Percentiles rank a stretch among this genome's conserved stretches.
Conservation (phyloP, 2,888 invertebrate species). For the Polylopha cassiicola region DNA sequence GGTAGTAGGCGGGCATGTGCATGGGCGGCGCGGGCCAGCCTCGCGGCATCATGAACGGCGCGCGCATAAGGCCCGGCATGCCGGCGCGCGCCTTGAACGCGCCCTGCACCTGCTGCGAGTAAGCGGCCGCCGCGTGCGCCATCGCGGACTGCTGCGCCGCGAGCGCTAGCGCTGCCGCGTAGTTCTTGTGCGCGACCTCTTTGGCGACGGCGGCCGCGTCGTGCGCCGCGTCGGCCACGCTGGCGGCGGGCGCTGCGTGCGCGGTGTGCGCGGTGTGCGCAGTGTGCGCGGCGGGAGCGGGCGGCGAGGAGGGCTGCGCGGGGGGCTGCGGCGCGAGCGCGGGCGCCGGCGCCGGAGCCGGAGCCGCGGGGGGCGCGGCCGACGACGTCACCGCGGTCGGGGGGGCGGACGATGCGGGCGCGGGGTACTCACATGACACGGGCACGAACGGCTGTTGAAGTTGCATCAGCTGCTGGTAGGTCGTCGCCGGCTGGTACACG, state of each 20-base stretch:
- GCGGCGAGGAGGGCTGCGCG: slow-evolving; percentile 70
- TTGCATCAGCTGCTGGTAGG: slow-evolving; percentile 97
- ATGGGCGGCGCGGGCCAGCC: slow-evolving; percentile 68
- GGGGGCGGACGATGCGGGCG: slow-evolving; percentile 81
- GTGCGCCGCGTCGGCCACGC: slow-evolving; percentile 44
- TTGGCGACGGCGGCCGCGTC: slow-evolving; percentile 85
- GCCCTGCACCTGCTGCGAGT: slow-evolving; percentile 72
- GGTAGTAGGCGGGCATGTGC: slow-evolving; percentile 70
- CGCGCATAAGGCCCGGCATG: slow-evolving; percentile 64
- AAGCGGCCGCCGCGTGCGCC: slow-evolving; percentile 66
- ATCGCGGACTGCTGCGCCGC: slow-evolving; percentile 68
- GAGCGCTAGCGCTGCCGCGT: slow-evolving; percentile 81
- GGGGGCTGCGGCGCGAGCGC: slow-evolving; percentile 38
- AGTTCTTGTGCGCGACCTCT: slow-evolving; percentile 89
- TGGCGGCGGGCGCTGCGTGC: slow-evolving; percentile 28
- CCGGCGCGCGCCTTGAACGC: slow-evolving; percentile 86
- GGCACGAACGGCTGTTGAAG: slow-evolving; percentile 97
- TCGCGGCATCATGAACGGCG: slow-evolving; percentile 64
- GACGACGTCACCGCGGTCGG: slow-evolving; percentile 60
- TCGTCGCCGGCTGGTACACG: slow-evolving; percentile 95
- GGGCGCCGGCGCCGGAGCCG: slow-evolving; percentile 38
- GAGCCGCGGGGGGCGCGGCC: slow-evolving; percentile 41
- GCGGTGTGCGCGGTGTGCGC: slow-evolving; percentile 26
- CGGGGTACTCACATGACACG: slow-evolving; percentile 98
- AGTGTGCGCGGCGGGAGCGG: slow-evolving; percentile 35